Evolutionary conservation across 2,888 invertebrate genomes (phyloP).

Genomic region (Noctuana brunneofusca): DNA sequence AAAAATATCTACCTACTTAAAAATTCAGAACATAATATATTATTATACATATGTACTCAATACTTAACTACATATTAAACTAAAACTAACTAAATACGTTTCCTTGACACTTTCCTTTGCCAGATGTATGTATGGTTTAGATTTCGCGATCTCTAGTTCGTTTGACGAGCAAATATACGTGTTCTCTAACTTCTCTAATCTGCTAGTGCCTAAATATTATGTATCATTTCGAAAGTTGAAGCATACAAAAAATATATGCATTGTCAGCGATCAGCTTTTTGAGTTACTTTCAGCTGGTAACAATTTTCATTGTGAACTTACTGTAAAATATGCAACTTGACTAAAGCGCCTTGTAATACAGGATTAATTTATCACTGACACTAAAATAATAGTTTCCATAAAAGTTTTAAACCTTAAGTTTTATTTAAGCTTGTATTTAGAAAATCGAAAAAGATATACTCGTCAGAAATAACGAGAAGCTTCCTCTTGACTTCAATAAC

Average conservation of each 20-base stretch:
- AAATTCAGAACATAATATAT: too few relatives aligned
- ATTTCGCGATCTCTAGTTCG: slow-evolving; percentile 8
- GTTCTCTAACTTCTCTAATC: slow-evolving; percentile 55
- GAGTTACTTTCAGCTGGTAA: too few relatives aligned
- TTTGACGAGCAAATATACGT: slow-evolving; percentile 48
- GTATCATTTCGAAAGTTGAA: slow-evolving; percentile 15
- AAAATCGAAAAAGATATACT: too few relatives aligned
- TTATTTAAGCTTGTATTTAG: background rate
- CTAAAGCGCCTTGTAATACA: too few relatives aligned
- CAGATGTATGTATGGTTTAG: background rate
- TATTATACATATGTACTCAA: too few relatives aligned
- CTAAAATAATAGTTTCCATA: background rate
- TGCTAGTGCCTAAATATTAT: slow-evolving; percentile 48
- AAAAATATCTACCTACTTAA: too few relatives aligned
- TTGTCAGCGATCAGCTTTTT: too few relatives aligned
- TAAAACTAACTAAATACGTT: background rate
- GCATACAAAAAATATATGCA: too few relatives aligned
- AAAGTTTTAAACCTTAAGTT: background rate
- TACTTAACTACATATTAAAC: background rate
- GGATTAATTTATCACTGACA: too few relatives aligned
- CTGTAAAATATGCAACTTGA: too few relatives aligned
- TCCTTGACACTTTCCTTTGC: slow-evolving; percentile 22
- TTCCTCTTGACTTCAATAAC: background rate
- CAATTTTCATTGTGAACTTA: too few relatives aligned
- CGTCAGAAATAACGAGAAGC: background rate